phyloP scores from a whole-genome alignment of 1,140 invertebrate species.

The Gryllus bimaculatus region DNA sequence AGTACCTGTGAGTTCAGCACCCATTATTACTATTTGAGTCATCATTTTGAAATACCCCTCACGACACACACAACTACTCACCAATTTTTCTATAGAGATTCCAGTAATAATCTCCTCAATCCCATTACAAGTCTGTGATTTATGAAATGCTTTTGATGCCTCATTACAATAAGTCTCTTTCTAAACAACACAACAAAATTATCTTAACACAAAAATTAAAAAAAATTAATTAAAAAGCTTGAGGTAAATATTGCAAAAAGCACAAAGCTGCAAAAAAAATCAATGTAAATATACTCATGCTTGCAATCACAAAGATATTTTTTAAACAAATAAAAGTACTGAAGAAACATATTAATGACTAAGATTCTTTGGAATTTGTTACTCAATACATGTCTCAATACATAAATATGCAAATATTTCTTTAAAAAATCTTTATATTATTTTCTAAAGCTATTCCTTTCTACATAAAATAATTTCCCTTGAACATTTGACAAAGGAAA shows the following conservation, averaged over 20 bases:
- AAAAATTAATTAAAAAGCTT: background rate
- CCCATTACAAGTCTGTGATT: background rate
- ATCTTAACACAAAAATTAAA: background rate
- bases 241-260: background rate
- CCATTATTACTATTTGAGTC: no score
- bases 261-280: background rate
- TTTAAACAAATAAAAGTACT: no score
- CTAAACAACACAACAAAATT: background rate
- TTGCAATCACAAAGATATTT: background rate
- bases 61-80: background rate
- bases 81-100: conserved; percentile 1
- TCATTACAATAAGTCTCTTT: conserved; percentile 1
- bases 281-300: background rate
- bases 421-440: no score
- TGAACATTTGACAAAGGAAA: no score
- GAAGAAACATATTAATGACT: no score
- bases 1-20: no score
- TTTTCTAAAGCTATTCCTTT: no score
- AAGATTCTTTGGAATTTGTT: no score
- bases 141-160: background rate
- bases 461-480: no score
- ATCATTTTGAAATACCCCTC: background rate
- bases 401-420: no score
- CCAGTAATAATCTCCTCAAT: background rate
- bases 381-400: no score